A percentile compares a stretch with the other conserved stretches of the same genome.
Evolutionary conservation across 2,888 invertebrate genomes (phyloP).

Genomic region (Cactoblastis cactorum): DNA sequence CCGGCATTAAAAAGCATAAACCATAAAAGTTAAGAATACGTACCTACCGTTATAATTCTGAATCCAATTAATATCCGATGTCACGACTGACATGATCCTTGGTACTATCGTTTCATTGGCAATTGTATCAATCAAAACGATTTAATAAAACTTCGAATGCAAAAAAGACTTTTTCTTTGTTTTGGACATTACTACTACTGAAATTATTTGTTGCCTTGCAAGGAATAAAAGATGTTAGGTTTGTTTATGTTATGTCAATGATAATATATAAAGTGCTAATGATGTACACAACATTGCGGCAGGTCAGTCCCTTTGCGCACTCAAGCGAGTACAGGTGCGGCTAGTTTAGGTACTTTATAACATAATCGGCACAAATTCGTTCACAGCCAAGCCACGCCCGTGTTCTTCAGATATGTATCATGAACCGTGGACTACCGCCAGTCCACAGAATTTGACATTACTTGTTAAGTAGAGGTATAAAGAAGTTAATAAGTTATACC

Average conservation of each 20-base stretch:
- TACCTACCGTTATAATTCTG: conserved; percentile 23
- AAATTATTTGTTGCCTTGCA: not conserved
- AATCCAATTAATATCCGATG: conserved; percentile 21
- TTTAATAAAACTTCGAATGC: not conserved
- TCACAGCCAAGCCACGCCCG: conserved; percentile 66
- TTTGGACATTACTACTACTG: too few relatives aligned
- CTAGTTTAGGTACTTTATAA: conserved; percentile 29
- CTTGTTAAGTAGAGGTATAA: too few relatives aligned
- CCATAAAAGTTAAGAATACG: conserved; percentile 27
- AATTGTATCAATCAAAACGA: conserved; percentile 13
- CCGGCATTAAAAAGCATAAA: too few relatives aligned
- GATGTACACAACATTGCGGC: conserved; percentile 21
- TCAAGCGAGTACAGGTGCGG: conserved; percentile 33
- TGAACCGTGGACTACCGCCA: too few relatives aligned
- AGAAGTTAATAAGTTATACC: not conserved
- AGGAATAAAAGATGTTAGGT: too few relatives aligned
- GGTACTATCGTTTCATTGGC: conserved; percentile 3
- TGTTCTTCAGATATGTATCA: too few relatives aligned
- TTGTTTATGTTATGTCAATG: too few relatives aligned
- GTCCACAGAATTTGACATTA: too few relatives aligned
- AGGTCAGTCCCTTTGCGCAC: conserved; percentile 31
- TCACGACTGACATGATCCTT: conserved; percentile 13
- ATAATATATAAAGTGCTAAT: too few relatives aligned
- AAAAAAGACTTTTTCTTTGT: too few relatives aligned
- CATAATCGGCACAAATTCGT: conserved; percentile 51